Conservation (phyloP, 2,888 invertebrate species). For the Portevinia maculata region DNA sequence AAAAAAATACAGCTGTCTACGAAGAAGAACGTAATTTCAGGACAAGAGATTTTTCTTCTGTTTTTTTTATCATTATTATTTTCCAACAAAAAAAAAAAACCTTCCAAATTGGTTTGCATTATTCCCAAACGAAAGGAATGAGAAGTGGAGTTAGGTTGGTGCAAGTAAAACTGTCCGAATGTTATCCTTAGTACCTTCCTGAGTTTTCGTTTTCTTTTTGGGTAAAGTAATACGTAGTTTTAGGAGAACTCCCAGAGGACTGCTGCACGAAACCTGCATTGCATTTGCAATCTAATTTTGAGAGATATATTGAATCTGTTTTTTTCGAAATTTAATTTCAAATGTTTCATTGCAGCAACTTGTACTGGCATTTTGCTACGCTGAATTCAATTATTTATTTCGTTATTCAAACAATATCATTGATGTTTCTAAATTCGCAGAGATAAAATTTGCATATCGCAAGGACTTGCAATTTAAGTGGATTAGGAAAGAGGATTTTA, state of each 20-base stretch:
- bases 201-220: neutral
- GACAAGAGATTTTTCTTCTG: neutral
- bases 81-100: slow-evolving; percentile 22
- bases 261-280: slow-evolving; percentile 1
- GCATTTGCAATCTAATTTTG: slow-evolving; percentile 23
- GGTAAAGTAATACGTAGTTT: neutral
- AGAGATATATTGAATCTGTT: slow-evolving; percentile 1
- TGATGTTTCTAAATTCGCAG: neutral
- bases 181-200: neutral
- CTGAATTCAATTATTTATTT: neutral
- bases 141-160: neutral
- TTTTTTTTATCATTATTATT: neutral
- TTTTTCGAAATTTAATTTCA: slow-evolving; percentile 21
- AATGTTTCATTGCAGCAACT: neutral
- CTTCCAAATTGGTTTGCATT: slow-evolving; percentile 35
- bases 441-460: neutral
- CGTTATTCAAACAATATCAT: neutral
- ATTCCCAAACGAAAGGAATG: neutral
- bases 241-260: neutral
- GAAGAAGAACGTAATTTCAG: neutral
- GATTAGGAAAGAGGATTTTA: neutral
- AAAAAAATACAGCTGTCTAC: neutral
- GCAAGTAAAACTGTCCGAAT: neutral
- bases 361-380: neutral
- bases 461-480: neutral